phyloP scores from a whole-genome alignment of 2,888 invertebrate genomes.

The Andrena haemorrhoa region DNA sequence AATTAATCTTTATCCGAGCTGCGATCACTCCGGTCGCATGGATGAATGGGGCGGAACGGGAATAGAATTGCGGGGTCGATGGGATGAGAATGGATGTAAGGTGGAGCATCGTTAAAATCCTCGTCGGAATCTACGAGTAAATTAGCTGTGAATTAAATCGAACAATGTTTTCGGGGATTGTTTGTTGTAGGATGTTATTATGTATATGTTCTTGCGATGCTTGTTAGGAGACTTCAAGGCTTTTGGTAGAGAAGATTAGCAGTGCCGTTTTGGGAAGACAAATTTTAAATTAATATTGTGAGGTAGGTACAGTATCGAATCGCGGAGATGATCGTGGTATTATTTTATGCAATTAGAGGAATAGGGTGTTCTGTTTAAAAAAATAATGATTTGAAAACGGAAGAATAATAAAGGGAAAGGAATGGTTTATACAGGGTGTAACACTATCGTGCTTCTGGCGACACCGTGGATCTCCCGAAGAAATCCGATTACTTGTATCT shows the following conservation, averaged over 20 bases:
- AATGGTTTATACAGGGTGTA: not conserved
- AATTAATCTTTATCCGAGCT: slow-evolving; percentile 7
- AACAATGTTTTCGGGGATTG: not conserved
- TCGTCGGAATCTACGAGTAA: not conserved
- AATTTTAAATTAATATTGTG: too few relatives aligned
- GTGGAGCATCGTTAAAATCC: not conserved
- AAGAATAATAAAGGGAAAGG: not conserved
- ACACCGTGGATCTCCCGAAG: slow-evolving; percentile 20
- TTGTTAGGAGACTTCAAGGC: not conserved
- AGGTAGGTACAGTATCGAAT: not conserved
- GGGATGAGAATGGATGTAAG: slow-evolving; percentile 4
- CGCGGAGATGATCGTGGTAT: not conserved
- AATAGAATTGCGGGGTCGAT: not conserved
- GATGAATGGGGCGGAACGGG: not conserved
- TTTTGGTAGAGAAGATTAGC: not conserved
- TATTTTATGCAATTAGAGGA: not conserved
- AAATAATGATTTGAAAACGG: not conserved
- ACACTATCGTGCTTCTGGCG: not conserved
- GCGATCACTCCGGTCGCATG: not conserved
- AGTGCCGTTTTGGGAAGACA: too few relatives aligned
- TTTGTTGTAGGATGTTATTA: not conserved
- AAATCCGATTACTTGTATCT: slow-evolving; percentile 42
- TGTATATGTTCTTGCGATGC: not conserved
- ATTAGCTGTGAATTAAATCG: not conserved
- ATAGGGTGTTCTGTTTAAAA: not conserved